These are phyloP conservation scores for Brachyopa scutellaris DNA, from an alignment of 2,888 invertebrate species.

Conservation along the genomic window DNA sequence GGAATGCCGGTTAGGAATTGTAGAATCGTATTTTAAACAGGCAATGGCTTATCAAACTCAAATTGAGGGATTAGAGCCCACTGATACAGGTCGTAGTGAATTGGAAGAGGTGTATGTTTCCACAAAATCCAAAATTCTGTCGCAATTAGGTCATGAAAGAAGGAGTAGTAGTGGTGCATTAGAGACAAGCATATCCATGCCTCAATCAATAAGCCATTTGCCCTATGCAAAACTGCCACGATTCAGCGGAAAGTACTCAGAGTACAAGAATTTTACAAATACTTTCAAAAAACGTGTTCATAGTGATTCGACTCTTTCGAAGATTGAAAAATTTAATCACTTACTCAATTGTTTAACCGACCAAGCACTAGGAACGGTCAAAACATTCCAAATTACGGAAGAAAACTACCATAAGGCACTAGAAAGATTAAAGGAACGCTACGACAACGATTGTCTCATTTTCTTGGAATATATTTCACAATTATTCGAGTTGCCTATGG, in stretches of 20 bases:
- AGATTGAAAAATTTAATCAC: slow-evolving; percentile 15
- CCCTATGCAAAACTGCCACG: background rate
- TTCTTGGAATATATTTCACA: slow-evolving; percentile 7
- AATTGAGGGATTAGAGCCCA: background rate
- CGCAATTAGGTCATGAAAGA: background rate
- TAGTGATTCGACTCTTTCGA: background rate
- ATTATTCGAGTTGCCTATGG: slow-evolving; percentile 4
- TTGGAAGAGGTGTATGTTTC: slow-evolving; percentile 15
- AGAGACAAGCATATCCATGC: background rate
- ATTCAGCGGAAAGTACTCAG: background rate
- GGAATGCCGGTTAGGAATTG: slow-evolving; percentile 24
- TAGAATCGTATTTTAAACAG: slow-evolving; percentile 23
- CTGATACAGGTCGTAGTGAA: slow-evolving; percentile 9
- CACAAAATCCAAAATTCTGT: background rate
- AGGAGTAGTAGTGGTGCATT: background rate
- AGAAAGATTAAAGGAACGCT: slow-evolving; percentile 9
- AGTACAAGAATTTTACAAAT: slow-evolving; percentile 5
- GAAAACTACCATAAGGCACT: slow-evolving; percentile 18
- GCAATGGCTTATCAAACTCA: slow-evolving; percentile 10
- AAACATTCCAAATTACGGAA: slow-evolving; percentile 15
- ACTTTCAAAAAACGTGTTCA: slow-evolving; percentile 1
- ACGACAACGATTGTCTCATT: slow-evolving; percentile 4
- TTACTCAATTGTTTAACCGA: slow-evolving; percentile 13
- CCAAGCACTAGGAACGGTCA: slow-evolving; percentile 5
- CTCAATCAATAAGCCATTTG: background rate